phyloP scores from a whole-genome alignment of 2,797 vertebrate species.

The Nyctalus aviator region DNA sequence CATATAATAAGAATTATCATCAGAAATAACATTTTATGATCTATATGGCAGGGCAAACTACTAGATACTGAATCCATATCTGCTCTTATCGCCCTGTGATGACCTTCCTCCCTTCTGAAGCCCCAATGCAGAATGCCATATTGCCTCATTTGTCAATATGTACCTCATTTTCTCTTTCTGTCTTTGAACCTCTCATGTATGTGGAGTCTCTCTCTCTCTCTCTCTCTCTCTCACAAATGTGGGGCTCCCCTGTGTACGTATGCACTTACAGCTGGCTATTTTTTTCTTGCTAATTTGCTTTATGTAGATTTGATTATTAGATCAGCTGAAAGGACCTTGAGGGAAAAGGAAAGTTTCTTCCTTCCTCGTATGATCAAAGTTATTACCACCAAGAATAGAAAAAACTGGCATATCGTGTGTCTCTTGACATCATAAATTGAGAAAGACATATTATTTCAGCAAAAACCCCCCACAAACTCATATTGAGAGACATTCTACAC shows the following conservation, averaged over 20 bases:
- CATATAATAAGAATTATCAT: neutral
- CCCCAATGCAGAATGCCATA: neutral
- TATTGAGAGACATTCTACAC: neutral
- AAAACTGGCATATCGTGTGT: neutral
- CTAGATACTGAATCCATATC: neutral
- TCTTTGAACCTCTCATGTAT: neutral
- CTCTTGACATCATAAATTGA: neutral
- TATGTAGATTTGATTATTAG: neutral
- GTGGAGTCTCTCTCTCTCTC: neutral
- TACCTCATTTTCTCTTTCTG: neutral
- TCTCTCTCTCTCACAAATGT: neutral
- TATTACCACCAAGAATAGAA: neutral
- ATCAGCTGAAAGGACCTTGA: neutral
- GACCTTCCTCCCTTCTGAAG: neutral
- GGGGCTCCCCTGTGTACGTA: neutral
- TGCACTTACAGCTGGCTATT: neutral
- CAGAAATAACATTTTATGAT: neutral
- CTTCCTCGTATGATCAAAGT: neutral
- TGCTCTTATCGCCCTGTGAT: neutral
- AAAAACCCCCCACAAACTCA: neutral
- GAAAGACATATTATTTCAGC: constrained; percentile 4
- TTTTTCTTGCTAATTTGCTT: neutral
- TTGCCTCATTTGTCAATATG: too few relatives aligned
- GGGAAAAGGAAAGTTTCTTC: neutral
- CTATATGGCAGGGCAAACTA: neutral